Percentiles rank a stretch among this genome's conserved stretches.
Evolutionary conservation across 2,888 invertebrate genomes (phyloP).

Genomic region (Zygogramma bicolorata): DNA sequence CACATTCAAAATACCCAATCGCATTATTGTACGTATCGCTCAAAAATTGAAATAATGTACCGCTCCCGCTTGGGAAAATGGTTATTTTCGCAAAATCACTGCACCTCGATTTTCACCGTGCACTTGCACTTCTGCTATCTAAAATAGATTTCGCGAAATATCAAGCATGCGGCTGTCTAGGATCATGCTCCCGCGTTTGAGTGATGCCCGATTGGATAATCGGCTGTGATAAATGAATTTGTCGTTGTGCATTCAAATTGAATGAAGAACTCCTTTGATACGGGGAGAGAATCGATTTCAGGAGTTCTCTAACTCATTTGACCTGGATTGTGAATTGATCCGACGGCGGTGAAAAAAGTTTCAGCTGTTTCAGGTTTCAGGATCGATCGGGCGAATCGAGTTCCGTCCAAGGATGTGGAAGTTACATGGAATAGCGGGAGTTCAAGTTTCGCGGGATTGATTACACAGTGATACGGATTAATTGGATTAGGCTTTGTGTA

Average conservation of each 20-base stretch:
- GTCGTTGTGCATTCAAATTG: not conserved
- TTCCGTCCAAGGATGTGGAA: not conserved
- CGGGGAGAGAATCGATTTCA: slow-evolving; percentile 1
- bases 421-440: not conserved
- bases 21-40: slow-evolving; percentile 54
- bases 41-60: slow-evolving; percentile 39
- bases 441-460: not conserved
- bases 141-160: slow-evolving; percentile 3
- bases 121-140: not conserved
- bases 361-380: slow-evolving; percentile 1
- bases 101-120: slow-evolving; percentile 14
- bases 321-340: slow-evolving; percentile 5
- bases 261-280: not conserved
- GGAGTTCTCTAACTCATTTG: not conserved
- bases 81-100: slow-evolving; percentile 21
- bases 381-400: not conserved
- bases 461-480: not conserved
- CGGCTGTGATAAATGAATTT: slow-evolving; percentile 6
- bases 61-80: slow-evolving; percentile 25
- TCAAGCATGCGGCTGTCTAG: not conserved
- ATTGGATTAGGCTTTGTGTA: not conserved
- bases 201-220: not conserved
- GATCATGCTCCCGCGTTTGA: not conserved
- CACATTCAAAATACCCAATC: slow-evolving; percentile 60
- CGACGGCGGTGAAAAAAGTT: not conserved